Evolutionary conservation across 2,797 vertebrate genomes (phyloP), one percentile per base, ranked within the genome.

Genomic region (Acipenser oxyrinchus): DNA sequence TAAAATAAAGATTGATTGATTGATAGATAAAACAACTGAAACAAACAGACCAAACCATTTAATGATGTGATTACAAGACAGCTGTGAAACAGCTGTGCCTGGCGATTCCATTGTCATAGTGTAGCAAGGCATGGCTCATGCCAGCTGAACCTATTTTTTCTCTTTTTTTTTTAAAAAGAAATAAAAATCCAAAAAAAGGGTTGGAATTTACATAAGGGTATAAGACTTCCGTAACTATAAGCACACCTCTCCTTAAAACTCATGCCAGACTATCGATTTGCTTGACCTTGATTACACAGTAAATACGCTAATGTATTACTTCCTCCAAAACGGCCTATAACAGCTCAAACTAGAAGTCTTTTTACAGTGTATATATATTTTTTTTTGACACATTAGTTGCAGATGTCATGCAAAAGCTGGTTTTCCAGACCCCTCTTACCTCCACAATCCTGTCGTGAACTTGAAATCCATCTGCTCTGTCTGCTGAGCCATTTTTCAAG

Each of bases 391-490:
- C 77, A 71, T 18, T 75, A 87, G 84, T 81, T 82, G 66, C 15
- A 70, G 18, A 12, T 9, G 51, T 53, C 12, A 12, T 53, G 51
- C 12, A 12, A 53, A 53, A 7, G 51, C 51, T 8, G 51, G 62
- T 12, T 13, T 37, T 69, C 70, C 63, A 60, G 18, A 49, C 66
- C 65, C 60, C 8, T 60, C 78, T 82, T 87, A 90, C 88, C 86
- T 88, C 82, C 69, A 85, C 76, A 73, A 87, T 81, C 75, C 70
- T 77, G 74, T 86, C 80, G 62, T 81, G 80, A 80, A 82, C 78
- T 75, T 82, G 73, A 68, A 86, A 72, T 15, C 86, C 81, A 75
- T 78, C 78, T 67, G 80, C 77, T 78, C 74, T 79, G 76, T 86
- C 80, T 48, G 86, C 75, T 58, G 86, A 85, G 72, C 86, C 83